These are phyloP conservation scores for Narcine bancroftii DNA, from an alignment of 2,113 vertebrate species.

Conservation along the genomic window DNA sequence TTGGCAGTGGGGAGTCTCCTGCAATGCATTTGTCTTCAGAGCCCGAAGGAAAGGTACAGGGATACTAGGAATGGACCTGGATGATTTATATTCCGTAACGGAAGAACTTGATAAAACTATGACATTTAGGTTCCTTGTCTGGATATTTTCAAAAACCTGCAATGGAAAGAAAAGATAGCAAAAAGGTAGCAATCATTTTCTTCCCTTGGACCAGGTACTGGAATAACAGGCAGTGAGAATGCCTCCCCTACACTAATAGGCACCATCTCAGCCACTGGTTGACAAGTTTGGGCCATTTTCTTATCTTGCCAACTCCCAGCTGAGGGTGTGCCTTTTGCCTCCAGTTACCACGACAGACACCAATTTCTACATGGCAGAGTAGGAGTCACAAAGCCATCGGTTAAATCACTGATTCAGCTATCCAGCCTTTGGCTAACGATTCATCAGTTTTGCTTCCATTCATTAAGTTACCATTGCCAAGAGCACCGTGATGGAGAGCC, in stretches of 20 bases:
- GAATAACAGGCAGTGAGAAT: not conserved
- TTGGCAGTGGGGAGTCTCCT: slow-evolving; percentile 52
- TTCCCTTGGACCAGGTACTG: not conserved
- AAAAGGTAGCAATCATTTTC: not conserved
- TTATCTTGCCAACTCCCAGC: not conserved
- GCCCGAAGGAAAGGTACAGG: slow-evolving; percentile 75
- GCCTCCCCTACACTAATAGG: not conserved
- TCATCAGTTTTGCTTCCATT: not conserved
- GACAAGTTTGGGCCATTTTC: not conserved
- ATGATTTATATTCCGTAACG: slow-evolving; percentile 75
- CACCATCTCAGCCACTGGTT: not conserved
- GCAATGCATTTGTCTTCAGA: slow-evolving; percentile 64
- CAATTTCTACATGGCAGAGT: not conserved
- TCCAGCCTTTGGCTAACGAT: not conserved
- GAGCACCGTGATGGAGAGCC: not conserved
- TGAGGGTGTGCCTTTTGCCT: not conserved
- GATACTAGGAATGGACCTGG: slow-evolving; percentile 62
- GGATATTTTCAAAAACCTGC: slow-evolving; percentile 73
- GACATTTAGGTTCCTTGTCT: slow-evolving; percentile 62
- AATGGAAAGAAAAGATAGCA: slow-evolving; percentile 18
- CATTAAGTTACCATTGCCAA: not conserved
- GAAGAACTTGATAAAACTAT: slow-evolving; percentile 74
- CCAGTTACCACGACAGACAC: too few species aligned
- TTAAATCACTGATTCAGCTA: too few species aligned
- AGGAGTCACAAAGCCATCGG: not conserved